Evolutionary conservation across 2,797 vertebrate species (phyloP).

Genomic region (Rhinoraja longicauda): DNA sequence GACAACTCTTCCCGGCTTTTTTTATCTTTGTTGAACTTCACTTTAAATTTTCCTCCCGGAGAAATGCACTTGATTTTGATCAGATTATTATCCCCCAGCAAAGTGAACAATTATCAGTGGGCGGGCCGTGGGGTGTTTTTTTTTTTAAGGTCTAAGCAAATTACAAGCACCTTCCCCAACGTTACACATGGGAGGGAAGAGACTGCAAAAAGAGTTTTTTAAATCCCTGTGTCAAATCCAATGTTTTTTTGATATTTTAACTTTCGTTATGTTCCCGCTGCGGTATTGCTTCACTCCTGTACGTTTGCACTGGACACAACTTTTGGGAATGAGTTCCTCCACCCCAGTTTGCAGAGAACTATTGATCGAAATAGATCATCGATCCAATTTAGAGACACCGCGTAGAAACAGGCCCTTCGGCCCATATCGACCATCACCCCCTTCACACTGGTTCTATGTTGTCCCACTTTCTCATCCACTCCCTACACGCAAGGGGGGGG

Average conservation of each 20-base stretch:
- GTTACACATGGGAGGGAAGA: neutral
- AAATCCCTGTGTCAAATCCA: neutral
- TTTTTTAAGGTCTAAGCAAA: neutral
- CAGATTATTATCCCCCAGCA: neutral
- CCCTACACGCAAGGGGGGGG: no score
- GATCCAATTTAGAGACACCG: no score
- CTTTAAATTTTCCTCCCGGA: slow-evolving; percentile 4
- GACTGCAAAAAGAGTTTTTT: neutral
- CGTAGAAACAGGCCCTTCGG: no score
- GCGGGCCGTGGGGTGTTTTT: slow-evolving; percentile 1
- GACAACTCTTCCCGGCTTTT: neutral
- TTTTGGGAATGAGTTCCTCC: neutral
- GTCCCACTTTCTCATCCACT: no score
- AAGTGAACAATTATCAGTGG: slow-evolving; percentile 35
- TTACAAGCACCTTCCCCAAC: slow-evolving; percentile 7
- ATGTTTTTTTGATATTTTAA: neutral
- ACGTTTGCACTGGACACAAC: neutral
- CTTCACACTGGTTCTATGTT: no score
- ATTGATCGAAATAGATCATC: no score
- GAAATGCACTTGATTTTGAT: slow-evolving; percentile 28
- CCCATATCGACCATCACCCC: no score
- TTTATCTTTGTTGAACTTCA: neutral
- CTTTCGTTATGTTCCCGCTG: neutral
- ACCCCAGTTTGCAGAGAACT: neutral
- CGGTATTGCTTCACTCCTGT: neutral